A percentile compares a stretch with the other conserved stretches of the same genome.
phyloP scores from a whole-genome alignment of 2,888 invertebrate genomes.

The Geotrupes spiniger region DNA sequence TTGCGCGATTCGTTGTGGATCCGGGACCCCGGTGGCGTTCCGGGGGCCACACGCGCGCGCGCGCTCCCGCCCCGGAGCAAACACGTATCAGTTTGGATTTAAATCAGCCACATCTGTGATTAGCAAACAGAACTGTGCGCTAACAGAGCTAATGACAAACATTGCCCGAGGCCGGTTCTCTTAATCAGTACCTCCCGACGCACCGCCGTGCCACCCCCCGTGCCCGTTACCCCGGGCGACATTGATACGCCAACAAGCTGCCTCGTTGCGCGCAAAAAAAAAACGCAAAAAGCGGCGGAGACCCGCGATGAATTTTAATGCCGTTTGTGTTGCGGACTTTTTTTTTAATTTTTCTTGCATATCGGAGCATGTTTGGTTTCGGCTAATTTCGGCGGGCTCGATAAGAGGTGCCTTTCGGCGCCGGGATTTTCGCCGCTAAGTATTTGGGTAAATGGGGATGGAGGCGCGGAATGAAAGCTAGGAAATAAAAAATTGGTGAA shows the following conservation, averaged over 20 bases:
- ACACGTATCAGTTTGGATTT: slow-evolving; percentile 34
- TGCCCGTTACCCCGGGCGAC: slow-evolving; percentile 37
- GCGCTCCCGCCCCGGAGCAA: slow-evolving; percentile 14
- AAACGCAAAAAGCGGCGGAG: slow-evolving; percentile 38
- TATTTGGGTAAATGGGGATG: no score
- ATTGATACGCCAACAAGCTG: slow-evolving; percentile 39
- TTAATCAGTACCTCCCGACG: slow-evolving; percentile 42
- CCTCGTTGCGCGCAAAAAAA: slow-evolving; percentile 33
- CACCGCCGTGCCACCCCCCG: slow-evolving; percentile 30
- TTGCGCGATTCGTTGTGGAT: no score
- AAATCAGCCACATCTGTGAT: slow-evolving; percentile 49
- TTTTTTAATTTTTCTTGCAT: slow-evolving; percentile 32
- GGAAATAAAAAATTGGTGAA: no score
- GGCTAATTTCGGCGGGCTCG: slow-evolving; percentile 30
- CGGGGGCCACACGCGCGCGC: no score
- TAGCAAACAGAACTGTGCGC: slow-evolving; percentile 50
- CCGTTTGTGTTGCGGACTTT: slow-evolving; percentile 32
- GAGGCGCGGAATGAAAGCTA: no score
- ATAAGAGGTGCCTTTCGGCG: no score
- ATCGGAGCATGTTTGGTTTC: slow-evolving; percentile 32
- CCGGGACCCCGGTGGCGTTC: no score
- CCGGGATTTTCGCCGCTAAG: no score
- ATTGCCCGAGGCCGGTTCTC: slow-evolving; percentile 44
- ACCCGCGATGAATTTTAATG: slow-evolving; percentile 34
- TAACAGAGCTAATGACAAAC: slow-evolving; percentile 50